Conservation (phyloP, 2,888 invertebrate species). For the Netelia melanura region DNA sequence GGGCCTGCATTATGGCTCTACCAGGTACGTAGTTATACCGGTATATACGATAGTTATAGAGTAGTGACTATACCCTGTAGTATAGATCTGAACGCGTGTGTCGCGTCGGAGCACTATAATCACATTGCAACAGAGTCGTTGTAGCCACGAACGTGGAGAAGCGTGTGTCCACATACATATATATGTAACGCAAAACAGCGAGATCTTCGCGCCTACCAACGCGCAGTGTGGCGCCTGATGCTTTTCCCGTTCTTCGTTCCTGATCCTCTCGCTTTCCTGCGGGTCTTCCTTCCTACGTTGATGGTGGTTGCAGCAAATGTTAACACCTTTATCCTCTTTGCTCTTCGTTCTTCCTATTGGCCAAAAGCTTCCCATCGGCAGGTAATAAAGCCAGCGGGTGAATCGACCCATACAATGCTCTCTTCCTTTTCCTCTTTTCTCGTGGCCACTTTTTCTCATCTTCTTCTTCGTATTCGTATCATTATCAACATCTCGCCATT, state of each 20-base stretch:
- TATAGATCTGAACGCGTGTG: slow-evolving; percentile 34
- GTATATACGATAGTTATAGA: slow-evolving; percentile 36
- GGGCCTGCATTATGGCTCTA: slow-evolving; percentile 76
- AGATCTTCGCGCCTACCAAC: neutral
- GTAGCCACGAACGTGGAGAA: neutral
- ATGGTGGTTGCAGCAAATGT: slow-evolving; percentile 76
- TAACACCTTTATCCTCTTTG: slow-evolving; percentile 75
- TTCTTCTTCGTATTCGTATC: slow-evolving; percentile 23
- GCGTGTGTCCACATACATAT: neutral
- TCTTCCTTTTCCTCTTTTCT: neutral
- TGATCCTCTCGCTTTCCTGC: slow-evolving; percentile 27
- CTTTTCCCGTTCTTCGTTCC: slow-evolving; percentile 19
- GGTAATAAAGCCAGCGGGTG: slow-evolving; percentile 1
- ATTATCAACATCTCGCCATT: neutral
- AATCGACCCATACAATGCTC: neutral
- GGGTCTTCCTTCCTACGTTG: slow-evolving; percentile 21
- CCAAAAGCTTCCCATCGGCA: slow-evolving; percentile 53
- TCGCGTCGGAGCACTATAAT: slow-evolving; percentile 54
- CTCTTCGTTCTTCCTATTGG: slow-evolving; percentile 50
- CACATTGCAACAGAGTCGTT: slow-evolving; percentile 40
- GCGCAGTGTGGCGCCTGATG: slow-evolving; percentile 36
- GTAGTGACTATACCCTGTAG: slow-evolving; percentile 43
- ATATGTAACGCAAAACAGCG: neutral
- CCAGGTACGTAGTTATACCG: slow-evolving; percentile 63
- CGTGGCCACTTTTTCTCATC: neutral